phyloP scores from a whole-genome alignment of 2,113 vertebrate genomes.

The Charadrius vociferus region DNA sequence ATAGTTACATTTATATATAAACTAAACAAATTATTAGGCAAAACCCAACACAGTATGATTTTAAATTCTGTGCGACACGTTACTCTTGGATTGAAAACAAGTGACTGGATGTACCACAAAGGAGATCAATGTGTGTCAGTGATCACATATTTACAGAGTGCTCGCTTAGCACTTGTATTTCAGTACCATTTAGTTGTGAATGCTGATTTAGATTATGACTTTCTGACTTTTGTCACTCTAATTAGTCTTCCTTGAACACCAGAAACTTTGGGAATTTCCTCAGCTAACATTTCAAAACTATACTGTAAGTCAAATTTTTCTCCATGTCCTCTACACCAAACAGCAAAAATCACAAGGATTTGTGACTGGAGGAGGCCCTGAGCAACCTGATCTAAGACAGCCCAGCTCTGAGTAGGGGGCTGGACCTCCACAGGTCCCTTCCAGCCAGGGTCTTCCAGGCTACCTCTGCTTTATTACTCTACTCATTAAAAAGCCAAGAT shows the following conservation, averaged over 20 bases:
- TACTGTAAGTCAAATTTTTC: neutral
- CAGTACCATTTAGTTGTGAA: neutral
- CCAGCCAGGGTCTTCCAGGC: neutral
- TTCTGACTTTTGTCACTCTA: neutral
- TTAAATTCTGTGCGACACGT: rapidly evolving
- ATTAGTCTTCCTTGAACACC: neutral
- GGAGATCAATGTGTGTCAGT: rapidly evolving
- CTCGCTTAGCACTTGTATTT: neutral
- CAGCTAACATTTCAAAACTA: neutral
- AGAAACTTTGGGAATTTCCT: neutral
- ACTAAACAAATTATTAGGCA: neutral
- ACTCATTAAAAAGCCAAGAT: neutral
- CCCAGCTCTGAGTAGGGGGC: neutral
- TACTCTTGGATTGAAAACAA: neutral
- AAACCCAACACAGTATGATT: neutral
- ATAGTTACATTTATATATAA: neutral
- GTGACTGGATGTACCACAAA: neutral
- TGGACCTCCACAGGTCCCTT: neutral
- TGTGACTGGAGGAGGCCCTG: neutral
- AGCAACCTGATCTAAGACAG: neutral
- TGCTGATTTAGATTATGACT: neutral
- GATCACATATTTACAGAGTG: neutral
- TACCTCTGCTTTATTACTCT: neutral
- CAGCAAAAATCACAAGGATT: neutral
- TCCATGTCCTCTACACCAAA: neutral